Conservation (phyloP, 1,140 invertebrate species). For the Pogonognathellus flavescens region DNA sequence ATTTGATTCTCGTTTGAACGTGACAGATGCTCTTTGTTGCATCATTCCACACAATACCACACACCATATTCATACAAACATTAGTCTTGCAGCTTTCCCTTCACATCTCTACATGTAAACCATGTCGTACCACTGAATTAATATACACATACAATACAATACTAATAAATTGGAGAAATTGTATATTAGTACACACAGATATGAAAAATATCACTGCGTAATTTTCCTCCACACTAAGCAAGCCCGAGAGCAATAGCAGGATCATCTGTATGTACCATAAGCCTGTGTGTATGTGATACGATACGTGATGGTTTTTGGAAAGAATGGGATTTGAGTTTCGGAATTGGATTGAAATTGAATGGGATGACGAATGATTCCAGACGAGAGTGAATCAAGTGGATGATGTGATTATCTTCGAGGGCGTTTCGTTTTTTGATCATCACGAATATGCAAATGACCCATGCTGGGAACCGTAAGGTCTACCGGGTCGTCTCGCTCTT, state of each 20-base stretch:
- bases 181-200: too few relatives aligned
- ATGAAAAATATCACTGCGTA: too few relatives aligned
- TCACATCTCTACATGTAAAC: background rate
- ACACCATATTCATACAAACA: background rate
- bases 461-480: slow-evolving; percentile 35
- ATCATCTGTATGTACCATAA: background rate
- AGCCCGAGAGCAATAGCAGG: too few relatives aligned
- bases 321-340: slow-evolving; percentile 45
- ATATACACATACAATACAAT: background rate
- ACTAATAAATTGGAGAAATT: too few relatives aligned
- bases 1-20: slow-evolving; percentile 36
- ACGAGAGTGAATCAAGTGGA: slow-evolving; percentile 58
- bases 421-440: slow-evolving; percentile 63
- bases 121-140: background rate
- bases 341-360: slow-evolving; percentile 51
- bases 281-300: background rate
- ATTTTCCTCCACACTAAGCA: too few relatives aligned
- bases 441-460: slow-evolving; percentile 64
- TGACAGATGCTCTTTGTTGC: slow-evolving; percentile 31
- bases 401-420: slow-evolving; percentile 64
- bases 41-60: slow-evolving; percentile 6
- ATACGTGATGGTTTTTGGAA: slow-evolving; percentile 14
- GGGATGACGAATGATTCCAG: slow-evolving; percentile 49
- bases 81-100: background rate
- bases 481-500: slow-evolving; percentile 29